Base-by-base conservation (phyloP, 2,113 vertebrate genomes). In the Ammodytes dubius region DNA sequence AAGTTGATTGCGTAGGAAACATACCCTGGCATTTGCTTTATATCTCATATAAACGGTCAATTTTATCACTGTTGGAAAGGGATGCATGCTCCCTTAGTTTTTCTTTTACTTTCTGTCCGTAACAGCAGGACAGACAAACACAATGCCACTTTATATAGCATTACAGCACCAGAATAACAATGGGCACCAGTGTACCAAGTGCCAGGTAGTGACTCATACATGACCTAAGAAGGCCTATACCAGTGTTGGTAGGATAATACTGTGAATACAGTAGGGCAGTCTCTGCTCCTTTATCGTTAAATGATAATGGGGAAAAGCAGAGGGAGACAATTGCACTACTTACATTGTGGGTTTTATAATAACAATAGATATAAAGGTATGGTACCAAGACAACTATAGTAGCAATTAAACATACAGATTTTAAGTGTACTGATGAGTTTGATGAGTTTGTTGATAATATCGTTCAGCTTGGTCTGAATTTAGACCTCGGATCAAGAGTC, bases 151-250 rank as follows among this genome's bases (percentile, higher is more conserved):
- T 88, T 94, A 91, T 67, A 77, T 77, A 87, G 74, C 84, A 88
- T 85, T 86, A 93, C 87, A 86, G 76, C 89, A 86, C 66, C 68
- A 82, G 70, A 54, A 46, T 59, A 73, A 95, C 95, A 96, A 95
- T 94, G 84, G 87, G 19, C 64, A 67, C 49, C 73, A 93, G 92
- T 95, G 94, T 94, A 73, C 70, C 60, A 80, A 89, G 92, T 92
- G 88, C 91, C 93, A 94, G 93, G 92, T 93, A 92, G 92, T 94
- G 93, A 95, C 93, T 96, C 93, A 92, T 89, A 58, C 85, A 93
- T 93, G 92, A 94, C 91, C 91, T 92, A 95, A 91, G 89, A 43
- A 83, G 83, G 79, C 81, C 89, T 89, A 82, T 88, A 88, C 65
- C 69, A 89, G 54, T 80, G 79, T 49, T 90, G 68, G 65, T 81